Base-by-base conservation (phyloP, 2,113 vertebrate genomes). In the Tympanuchus pallidicinctus region DNA sequence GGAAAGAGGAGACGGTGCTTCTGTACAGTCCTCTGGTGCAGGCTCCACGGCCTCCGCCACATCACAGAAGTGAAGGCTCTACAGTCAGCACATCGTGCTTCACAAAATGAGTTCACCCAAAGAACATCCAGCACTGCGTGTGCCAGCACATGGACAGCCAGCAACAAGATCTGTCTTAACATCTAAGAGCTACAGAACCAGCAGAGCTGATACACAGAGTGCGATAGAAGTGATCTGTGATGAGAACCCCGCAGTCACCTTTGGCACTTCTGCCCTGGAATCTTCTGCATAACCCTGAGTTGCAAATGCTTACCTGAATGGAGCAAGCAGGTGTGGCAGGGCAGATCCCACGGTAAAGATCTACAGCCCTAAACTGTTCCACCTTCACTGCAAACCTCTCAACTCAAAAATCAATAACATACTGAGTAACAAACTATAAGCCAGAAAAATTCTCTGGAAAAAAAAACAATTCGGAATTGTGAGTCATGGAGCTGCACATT, bases 41-140 rank as follows among this genome's bases (percentile, higher is more conserved):
- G n/a, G 10, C 21, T 34, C 66, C 74, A 2, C n/a, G 9, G 34
- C 18, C 43, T 69, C 28, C 43, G 56, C 74, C 25, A 13, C 54
- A 18, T 7, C 28, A 48, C 24, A 18, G 2, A 27, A 22, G 36
- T 25, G 12, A 25, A 21, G 73, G 36, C 43, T 32, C 27, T 24
- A 12, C 43, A 42, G 14, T 13, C 45, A 21, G 6, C 17, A 42
- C 27, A 18, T 2, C 0, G 1, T 0, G 2, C 18, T 2, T 4
- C 70, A 38, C 45, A 11, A 2, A 38, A 1, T 5, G 28, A 24
- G 47, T 2, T 17, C 66, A 6, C 8, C 34, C 20, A 24, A 32
- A 22, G 32, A 54, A 8, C 13, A 11, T 17, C 61, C 11, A 17
- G 0, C 1, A 42, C 3, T 13, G 30, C 2, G 6, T 13, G 38